phyloP scores from a whole-genome alignment of 2,113 vertebrate genomes.

The Actenoides hombroni region DNA sequence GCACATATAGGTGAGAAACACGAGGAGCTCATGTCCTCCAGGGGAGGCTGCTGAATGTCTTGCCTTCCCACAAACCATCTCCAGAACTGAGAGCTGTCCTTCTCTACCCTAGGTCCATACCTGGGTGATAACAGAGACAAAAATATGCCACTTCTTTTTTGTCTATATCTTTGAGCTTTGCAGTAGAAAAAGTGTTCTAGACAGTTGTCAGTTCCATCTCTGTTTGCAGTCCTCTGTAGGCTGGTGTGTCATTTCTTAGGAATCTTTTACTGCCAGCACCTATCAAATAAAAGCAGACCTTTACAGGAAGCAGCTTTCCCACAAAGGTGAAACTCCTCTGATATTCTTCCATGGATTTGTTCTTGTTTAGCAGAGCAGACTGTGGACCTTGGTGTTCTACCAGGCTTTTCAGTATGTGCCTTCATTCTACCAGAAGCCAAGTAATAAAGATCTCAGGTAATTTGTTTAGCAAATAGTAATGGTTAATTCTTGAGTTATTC shows the following conservation, averaged over 20 bases:
- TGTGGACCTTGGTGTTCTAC: not conserved
- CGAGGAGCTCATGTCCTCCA: not conserved
- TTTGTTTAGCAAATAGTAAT: not conserved
- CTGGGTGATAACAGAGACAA: not conserved
- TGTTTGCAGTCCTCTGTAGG: not conserved
- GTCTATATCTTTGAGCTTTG: not conserved
- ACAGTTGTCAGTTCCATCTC: not conserved
- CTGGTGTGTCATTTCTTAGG: not conserved
- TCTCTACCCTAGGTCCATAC: not conserved
- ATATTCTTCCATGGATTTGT: not conserved
- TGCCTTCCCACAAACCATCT: not conserved
- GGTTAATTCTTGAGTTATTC: not conserved
- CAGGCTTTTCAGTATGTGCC: not conserved
- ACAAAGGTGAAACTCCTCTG: not conserved
- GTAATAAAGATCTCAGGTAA: not conserved
- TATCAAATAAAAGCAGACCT: not conserved
- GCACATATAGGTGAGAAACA: not conserved
- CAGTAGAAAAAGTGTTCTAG: not conserved
- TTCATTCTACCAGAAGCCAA: not conserved
- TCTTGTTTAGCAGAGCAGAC: not conserved
- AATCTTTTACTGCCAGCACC: not conserved
- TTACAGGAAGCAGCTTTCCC: not conserved
- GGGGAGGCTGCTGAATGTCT: not conserved
- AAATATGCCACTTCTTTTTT: not conserved
- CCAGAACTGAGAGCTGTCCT: not conserved